phyloP scores from a whole-genome alignment of 2,113 vertebrate species.

The Cyprinus carpio region DNA sequence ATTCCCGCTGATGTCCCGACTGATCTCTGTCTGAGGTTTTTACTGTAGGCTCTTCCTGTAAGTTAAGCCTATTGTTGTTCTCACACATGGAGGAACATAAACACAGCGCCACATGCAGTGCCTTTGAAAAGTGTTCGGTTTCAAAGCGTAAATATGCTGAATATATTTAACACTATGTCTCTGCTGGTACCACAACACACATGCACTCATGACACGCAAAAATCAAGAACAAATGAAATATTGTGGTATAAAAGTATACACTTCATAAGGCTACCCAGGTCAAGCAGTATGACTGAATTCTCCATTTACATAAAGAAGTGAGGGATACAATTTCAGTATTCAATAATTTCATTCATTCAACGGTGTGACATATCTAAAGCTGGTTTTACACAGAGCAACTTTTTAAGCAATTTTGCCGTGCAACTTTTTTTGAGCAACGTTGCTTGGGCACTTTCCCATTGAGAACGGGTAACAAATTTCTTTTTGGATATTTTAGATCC shows the following conservation, averaged over 20 bases:
- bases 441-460: no score
- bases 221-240: neutral
- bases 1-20: neutral
- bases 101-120: neutral
- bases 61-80: slow-evolving; percentile 25
- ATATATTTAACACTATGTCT: neutral
- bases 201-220: no score
- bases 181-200: neutral
- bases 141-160: neutral
- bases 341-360: no score
- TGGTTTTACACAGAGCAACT: no score
- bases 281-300: neutral
- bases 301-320: neutral
- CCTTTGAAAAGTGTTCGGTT: neutral
- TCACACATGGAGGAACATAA: neutral
- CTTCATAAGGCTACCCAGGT: neutral
- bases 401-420: no score
- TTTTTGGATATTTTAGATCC: no score
- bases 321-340: neutral
- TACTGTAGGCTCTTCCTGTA: slow-evolving; percentile 31
- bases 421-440: no score
- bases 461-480: no score
- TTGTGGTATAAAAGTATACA: neutral
- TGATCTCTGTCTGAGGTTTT: neutral
- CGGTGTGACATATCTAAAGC: no score